Evolutionary conservation across 2,888 invertebrate genomes (phyloP), one percentile per base, ranked within the genome.

Genomic region (Cecidostiba fungosa): DNA sequence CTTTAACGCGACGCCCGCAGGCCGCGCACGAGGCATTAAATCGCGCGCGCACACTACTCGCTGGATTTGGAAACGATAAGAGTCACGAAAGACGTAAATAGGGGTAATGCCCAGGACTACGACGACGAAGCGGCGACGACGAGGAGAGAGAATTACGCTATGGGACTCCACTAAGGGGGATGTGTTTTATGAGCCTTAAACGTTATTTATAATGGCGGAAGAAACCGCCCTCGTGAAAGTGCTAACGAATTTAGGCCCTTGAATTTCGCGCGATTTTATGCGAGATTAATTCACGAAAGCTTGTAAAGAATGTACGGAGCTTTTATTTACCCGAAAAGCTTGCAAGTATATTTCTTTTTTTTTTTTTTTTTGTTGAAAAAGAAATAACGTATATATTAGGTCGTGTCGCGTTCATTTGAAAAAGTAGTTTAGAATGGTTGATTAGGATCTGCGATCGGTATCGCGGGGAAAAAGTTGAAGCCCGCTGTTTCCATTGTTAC

Each of bases 151-250:
- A n/a, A n/a, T n/a, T n/a, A 36, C 32, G 16, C 50, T 54, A 23
- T n/a, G 6, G 14, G 32, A 8, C 36, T 47, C 29, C 6, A 3
- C 32, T 19, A 70, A 73, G 76, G 14, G 79, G 54, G 62, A 72
- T 84, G 80, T 73, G 80, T 73, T 82, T 86, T 85, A 85, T 66
- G 86, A 79, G 86, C 43, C 85, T 79, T 73, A 82, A 85, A 85
- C 79, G 82, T 86, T 86, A 86, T 86, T 86, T 86, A 82, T 79
- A 86, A 85, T 82, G 78, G 29, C 73, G 79, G 54, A 23, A 72
- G 26, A 39, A n/a, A 1, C 32, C 36, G 23, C 66, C 73, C 62
- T 73, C 59, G n/a, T n/a, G 43, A 36, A 59, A 36, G 66, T n/a
- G 47, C 70, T 47, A 77, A 77, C 77, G 77, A 73, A 69, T 76